Conservation (phyloP, 2,113 vertebrate species). For the Oxyura jamaicensis region DNA sequence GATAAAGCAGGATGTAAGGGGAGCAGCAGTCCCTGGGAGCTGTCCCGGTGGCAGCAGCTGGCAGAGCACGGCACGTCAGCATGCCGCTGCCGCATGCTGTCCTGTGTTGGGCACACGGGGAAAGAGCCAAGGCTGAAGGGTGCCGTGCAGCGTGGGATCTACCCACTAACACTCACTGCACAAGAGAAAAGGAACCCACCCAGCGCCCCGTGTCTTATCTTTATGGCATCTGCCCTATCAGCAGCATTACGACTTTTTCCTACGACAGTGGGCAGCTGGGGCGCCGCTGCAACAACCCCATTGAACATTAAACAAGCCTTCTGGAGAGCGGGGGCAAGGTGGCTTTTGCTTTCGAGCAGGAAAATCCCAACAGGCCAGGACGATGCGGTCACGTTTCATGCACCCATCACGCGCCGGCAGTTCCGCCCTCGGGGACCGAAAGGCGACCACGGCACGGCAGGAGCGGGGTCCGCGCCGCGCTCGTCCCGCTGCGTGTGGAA, state of each 20-base stretch:
- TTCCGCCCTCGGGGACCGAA: fast-evolving
- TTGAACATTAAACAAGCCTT: not conserved
- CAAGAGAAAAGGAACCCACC: not conserved
- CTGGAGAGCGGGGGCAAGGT: not conserved
- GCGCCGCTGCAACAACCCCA: not conserved
- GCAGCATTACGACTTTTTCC: not conserved
- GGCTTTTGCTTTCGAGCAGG: not conserved
- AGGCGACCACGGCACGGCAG: not conserved
- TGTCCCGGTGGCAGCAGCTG: not conserved
- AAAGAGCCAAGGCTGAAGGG: not conserved
- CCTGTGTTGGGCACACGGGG: not conserved
- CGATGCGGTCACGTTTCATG: not conserved
- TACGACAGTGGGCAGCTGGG: not conserved
- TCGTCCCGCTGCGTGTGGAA: not conserved
- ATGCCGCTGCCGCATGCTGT: fast-evolving
- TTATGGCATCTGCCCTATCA: not conserved
- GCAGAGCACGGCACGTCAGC: not conserved
- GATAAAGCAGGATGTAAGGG: not conserved
- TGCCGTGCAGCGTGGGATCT: not conserved
- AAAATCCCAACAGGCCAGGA: not conserved
- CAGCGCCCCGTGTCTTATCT: not conserved
- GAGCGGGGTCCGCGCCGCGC: fast-evolving
- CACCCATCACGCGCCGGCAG: fast-evolving
- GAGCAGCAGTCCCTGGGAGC: not conserved
- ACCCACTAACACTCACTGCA: fast-evolving